Evolutionary conservation across 2,888 invertebrate species (phyloP), one percentile per base, ranked within the genome.

Genomic region (Pyralis farinalis): DNA sequence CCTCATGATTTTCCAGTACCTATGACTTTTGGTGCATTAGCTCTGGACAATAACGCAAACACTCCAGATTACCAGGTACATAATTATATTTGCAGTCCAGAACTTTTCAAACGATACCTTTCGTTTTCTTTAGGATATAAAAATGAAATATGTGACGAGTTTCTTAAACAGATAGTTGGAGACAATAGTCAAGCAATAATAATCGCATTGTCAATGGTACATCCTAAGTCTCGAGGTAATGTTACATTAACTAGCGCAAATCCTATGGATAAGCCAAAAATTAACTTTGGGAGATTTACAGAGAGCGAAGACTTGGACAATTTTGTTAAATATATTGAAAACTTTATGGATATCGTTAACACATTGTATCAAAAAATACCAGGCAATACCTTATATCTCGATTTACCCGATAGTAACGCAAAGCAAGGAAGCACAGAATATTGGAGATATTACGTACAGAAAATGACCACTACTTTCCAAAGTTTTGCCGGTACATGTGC

Each of bases 401-500:
- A 25, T 25, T 2, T 25, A n/a, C 25, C 25, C 1, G 25, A 25
- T 7, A 4, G 8, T 25, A 7, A 7, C 7, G 25, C 25, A 4
- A 7, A 7, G 7, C 25, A 25, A 7, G 25, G 25, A 0, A 73
- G 59, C 34, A 55, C 46, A 10, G 64, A 67, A 1, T 79, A 74
- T 45, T 77, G 72, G 55, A 38, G 42, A 11, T 70, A 64, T 27
- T 63, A 60, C 27, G 43, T 46, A 0, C 31, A 43, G 1, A 42
- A 38, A 11, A 47, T 59, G 93, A 92, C 63, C 0, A 88, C 91
- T 30, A 93, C 93, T 0, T 91, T 93, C 40, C 94, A 93, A 58
- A 94, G 94, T 69, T 93, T 92, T 0, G 81, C 90, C 0, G 92
- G 94, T 0, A 94, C 94, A 0, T 91, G 92, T 38, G 93, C 93